Percentiles rank a stretch among this genome's conserved stretches.
Conservation (phyloP, 2,888 invertebrate genomes). For the Epirrita christyi region DNA sequence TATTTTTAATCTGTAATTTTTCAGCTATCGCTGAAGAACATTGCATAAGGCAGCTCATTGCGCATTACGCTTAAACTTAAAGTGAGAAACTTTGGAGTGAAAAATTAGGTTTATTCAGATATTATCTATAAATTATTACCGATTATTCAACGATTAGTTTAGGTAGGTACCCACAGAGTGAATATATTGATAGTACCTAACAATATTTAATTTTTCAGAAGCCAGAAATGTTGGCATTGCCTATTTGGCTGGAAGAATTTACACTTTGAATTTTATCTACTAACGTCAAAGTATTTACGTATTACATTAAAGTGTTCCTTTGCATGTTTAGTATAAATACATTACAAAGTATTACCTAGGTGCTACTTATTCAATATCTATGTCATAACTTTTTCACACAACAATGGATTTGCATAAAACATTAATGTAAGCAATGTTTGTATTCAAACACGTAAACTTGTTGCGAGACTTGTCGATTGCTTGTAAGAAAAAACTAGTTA, state of each 20-base stretch:
- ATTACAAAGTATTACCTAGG: constrained; percentile 8
- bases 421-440: constrained; percentile 17
- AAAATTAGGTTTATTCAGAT: no score
- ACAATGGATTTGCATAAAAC: constrained; percentile 29
- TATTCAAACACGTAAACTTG: constrained; percentile 21
- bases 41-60: no score
- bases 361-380: constrained; percentile 6
- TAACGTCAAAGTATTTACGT: background rate
- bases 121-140: no score
- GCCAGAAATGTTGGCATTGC: no score
- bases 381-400: constrained; percentile 24
- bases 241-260: background rate
- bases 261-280: background rate
- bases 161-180: no score
- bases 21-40: no score
- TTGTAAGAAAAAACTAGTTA: background rate
- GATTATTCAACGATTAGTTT: no score
- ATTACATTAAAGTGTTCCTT: background rate
- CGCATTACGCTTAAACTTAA: no score
- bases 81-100: no score
- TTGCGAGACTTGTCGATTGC: constrained; percentile 20
- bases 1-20: no score
- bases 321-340: constrained; percentile 1
- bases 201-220: no score
- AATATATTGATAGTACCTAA: no score